These are phyloP conservation scores for Amphilophus citrinellus DNA, from an alignment of 2,113 vertebrate species.

Conservation along the genomic window DNA sequence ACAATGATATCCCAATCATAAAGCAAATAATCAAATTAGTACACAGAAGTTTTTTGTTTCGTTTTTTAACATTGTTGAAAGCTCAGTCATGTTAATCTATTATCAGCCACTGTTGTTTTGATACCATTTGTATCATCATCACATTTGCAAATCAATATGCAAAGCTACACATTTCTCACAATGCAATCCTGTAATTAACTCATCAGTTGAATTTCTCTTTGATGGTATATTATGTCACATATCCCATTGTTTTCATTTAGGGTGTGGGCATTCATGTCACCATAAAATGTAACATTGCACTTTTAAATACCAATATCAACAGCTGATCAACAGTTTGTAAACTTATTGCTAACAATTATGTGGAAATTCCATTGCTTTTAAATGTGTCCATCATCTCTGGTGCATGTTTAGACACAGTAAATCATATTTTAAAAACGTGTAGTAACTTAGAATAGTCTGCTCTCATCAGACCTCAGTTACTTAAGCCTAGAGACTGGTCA, in stretches of 20 bases:
- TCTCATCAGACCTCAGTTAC: background rate
- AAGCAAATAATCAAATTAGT: slow-evolving; percentile 1
- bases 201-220: slow-evolving; percentile 1
- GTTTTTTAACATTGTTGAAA: background rate
- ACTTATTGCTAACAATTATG: background rate
- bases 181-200: background rate
- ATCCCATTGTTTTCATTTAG: background rate
- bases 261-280: background rate
- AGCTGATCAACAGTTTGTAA: background rate
- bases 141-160: background rate
- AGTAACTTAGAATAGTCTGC: background rate
- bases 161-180: background rate
- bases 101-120: background rate
- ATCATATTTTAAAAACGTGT: too few species aligned
- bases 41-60: background rate
- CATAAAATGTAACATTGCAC: background rate
- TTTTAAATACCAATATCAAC: background rate
- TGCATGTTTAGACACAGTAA: background rate
- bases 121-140: background rate
- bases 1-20: background rate
- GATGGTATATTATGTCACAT: background rate
- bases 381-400: background rate
- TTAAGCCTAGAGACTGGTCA: too few species aligned
- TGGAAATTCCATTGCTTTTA: background rate
- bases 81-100: background rate